Evolutionary conservation across 2,113 vertebrate genomes (phyloP).

Genomic region (Phoenicopterus ruber): DNA sequence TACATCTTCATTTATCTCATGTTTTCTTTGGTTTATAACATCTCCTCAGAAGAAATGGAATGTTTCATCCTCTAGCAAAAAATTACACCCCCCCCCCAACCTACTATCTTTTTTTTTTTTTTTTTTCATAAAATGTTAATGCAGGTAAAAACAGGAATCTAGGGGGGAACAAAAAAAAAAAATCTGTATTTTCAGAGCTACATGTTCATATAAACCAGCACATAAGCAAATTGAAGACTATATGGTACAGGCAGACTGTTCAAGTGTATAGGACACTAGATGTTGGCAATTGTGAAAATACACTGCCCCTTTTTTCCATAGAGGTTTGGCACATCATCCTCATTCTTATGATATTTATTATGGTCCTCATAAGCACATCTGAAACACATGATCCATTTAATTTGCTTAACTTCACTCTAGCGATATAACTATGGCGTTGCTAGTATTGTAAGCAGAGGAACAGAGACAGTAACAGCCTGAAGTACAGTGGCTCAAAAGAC

Average conservation of each 20-base stretch:
- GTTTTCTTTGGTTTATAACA: not conserved
- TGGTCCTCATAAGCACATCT: not conserved
- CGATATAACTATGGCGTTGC: not conserved
- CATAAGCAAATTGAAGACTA: not conserved
- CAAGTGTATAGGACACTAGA: not conserved
- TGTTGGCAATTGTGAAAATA: not conserved
- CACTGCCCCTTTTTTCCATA: too few relatives aligned
- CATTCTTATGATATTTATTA: not conserved
- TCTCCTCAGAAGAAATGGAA: not conserved
- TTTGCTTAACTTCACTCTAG: not conserved
- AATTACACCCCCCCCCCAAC: not conserved
- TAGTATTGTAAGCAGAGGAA: not conserved
- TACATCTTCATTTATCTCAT: not conserved
- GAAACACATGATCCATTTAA: not conserved
- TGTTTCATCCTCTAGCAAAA: not conserved
- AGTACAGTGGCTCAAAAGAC: not conserved
- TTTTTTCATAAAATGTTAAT: not conserved
- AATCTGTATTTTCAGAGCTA: not conserved
- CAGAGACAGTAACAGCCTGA: not conserved
- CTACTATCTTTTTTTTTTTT: not conserved
- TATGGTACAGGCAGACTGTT: rapidly evolving
- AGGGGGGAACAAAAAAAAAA: not conserved
- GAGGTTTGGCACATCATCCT: rapidly evolving
- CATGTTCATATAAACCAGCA: not conserved
- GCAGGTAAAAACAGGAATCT: not conserved